Evolutionary conservation across 2,888 invertebrate genomes (phyloP).

Genomic region (Amblyteles armatorius): DNA sequence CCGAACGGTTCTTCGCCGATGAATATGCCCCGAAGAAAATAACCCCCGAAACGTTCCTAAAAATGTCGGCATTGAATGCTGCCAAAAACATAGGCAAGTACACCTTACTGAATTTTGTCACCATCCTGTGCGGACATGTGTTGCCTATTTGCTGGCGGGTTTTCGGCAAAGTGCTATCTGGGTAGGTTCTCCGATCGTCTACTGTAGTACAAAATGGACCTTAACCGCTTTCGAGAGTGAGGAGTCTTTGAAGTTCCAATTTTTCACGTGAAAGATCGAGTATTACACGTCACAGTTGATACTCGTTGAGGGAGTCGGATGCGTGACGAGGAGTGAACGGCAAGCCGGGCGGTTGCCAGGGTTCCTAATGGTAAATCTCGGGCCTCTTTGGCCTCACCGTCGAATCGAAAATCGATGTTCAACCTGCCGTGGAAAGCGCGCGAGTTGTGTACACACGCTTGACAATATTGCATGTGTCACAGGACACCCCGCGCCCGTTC

Average conservation of each 20-base stretch:
- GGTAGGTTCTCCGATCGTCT: neutral
- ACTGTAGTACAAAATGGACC: neutral
- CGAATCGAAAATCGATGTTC: constrained; percentile 69
- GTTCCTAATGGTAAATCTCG: constrained; percentile 62
- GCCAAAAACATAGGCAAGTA: no score
- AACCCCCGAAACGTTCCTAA: no score
- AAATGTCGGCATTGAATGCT: no score
- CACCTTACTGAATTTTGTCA: no score
- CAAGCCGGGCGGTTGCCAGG: constrained; percentile 21
- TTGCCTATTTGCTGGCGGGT: no score
- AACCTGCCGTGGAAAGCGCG: constrained; percentile 25
- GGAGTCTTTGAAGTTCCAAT: constrained; percentile 1
- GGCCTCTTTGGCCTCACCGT: constrained; percentile 49
- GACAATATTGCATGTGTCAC: constrained; percentile 66
- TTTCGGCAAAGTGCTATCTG: neutral
- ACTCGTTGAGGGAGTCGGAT: neutral
- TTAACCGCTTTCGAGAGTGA: neutral
- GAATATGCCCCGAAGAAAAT: no score
- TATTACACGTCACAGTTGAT: constrained; percentile 17
- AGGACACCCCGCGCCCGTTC: constrained; percentile 27
- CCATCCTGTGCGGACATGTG: no score
- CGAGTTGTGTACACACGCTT: constrained; percentile 33
- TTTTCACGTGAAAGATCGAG: constrained; percentile 3
- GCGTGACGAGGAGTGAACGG: constrained; percentile 10
- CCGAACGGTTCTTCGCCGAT: no score